Conservation (phyloP, 2,797 vertebrate species). For the Cephalopachus bancanus region DNA sequence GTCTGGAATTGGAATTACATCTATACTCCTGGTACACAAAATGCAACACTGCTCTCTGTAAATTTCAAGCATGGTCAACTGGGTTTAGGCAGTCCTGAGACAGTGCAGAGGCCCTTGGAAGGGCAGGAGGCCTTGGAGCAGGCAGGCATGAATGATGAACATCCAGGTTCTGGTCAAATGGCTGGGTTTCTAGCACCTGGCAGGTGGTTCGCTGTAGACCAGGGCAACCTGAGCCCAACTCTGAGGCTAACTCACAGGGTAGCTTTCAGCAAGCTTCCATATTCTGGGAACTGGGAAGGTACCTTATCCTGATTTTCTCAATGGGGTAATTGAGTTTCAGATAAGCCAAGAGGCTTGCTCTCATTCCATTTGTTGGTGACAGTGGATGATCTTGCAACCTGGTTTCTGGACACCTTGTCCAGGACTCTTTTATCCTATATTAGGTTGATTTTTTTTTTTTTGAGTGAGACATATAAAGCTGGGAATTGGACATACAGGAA, state of each 20-base stretch:
- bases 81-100: not conserved
- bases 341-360: not conserved
- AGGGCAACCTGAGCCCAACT: too few relatives aligned
- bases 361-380: not conserved
- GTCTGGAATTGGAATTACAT: slow-evolving; percentile 15
- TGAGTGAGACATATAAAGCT: not conserved
- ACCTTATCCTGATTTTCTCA: not conserved
- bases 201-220: too few relatives aligned
- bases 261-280: too few relatives aligned
- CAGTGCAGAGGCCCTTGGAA: not conserved
- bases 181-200: too few relatives aligned
- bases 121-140: not conserved
- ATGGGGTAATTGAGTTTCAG: not conserved
- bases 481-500: not conserved
- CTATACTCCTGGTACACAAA: not conserved
- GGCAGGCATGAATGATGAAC: too few relatives aligned
- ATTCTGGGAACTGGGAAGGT: not conserved
- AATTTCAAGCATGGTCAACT: rapidly evolving
- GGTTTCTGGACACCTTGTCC: not conserved
- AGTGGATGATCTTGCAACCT: not conserved
- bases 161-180: too few relatives aligned
- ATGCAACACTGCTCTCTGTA: not conserved
- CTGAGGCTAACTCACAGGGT: too few relatives aligned
- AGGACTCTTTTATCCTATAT: not conserved
- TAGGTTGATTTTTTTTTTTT: not conserved